Base-by-base conservation (phyloP, 1,140 invertebrate species). In the Diabrotica virgifera region DNA sequence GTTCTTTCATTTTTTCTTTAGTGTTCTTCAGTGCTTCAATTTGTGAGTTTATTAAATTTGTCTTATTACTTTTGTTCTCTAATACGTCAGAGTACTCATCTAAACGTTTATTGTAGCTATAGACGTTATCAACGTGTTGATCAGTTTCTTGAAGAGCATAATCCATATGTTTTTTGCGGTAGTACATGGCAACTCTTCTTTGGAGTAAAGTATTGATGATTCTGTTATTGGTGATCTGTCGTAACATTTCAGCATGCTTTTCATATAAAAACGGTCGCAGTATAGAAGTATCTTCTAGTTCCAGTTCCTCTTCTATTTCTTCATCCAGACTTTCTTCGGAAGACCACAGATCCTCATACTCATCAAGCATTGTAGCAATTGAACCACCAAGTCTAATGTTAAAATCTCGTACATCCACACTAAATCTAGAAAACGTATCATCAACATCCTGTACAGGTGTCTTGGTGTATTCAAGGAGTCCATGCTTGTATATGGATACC, bases 101-200 rank as follows among this genome's bases (percentile, higher is more conserved):
- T 36, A 75, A 52, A 59, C 72, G 74, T 53, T 65, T 68, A 4
- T 56, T 52, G 59, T 77, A 74, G 52, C 70, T 75, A 2, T 56
- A 36, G 12, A 66, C 10, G 38, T 66, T 66, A 24, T 76, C 73
- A n/a, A 62, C 59, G 11, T 65, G 64, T 24, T 65, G 70, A 11
- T 74, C 72, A 14, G 60, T 62, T 63, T 75, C 74, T 52, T 67
- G 67, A 8, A 70, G 52, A 6, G 73, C 70, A 52, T 74, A 67
- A 9, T 74, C 74, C 75, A 78, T 76, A 66, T 76, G 77, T 40
- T 71, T 51, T 57, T 69, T 76, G 62, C 68, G 72, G 40, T 75
- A 76, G 50, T 73, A 74, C 37, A 75, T 74, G 5, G 67, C 67
- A 52, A 77, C 59, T 64, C 72, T 75, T 38, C 71, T 74, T 40